A percentile compares a stretch with the other conserved stretches of the same genome.
Evolutionary conservation across 2,797 vertebrate species (phyloP).

Genomic region (Phataginus tricuspis): DNA sequence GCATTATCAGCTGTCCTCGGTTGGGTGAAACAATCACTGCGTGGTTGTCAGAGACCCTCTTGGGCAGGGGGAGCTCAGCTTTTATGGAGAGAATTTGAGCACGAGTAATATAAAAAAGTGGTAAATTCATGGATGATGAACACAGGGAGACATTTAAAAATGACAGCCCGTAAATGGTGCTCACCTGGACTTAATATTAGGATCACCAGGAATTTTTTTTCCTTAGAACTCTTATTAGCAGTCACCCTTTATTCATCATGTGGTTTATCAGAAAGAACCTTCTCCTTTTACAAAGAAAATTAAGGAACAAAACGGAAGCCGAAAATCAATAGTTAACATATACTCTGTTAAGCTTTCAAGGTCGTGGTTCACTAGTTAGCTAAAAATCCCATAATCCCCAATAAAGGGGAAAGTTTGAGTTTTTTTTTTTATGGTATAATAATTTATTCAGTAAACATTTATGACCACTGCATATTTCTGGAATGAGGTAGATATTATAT

Average conservation of each 20-base stretch:
- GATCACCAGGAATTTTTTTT: slow-evolving; percentile 4
- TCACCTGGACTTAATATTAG: not conserved
- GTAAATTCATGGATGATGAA: not conserved
- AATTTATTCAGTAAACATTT: slow-evolving; percentile 67
- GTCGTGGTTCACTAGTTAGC: not conserved
- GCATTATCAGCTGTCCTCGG: not conserved
- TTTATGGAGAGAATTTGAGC: not conserved
- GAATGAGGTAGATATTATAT: not conserved
- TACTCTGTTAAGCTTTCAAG: not conserved
- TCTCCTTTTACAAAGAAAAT: slow-evolving; percentile 13
- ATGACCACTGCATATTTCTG: slow-evolving; percentile 27
- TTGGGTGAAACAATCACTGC: not conserved
- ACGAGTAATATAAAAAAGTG: not conserved
- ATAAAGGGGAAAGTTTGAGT: not conserved
- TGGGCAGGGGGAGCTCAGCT: not conserved
- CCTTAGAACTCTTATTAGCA: not conserved
- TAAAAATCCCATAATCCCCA: not conserved
- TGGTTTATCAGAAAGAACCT: not conserved
- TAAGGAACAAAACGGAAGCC: slow-evolving; percentile 15
- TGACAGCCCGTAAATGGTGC: not conserved
- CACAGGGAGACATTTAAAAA: slow-evolving; percentile 11
- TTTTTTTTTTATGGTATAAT: slow-evolving; percentile 60
- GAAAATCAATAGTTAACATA: not conserved
- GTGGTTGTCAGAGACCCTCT: not conserved
- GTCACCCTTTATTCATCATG: not conserved